Conservation (phyloP, 2,113 vertebrate species). For the Sebastes schlegelii region DNA sequence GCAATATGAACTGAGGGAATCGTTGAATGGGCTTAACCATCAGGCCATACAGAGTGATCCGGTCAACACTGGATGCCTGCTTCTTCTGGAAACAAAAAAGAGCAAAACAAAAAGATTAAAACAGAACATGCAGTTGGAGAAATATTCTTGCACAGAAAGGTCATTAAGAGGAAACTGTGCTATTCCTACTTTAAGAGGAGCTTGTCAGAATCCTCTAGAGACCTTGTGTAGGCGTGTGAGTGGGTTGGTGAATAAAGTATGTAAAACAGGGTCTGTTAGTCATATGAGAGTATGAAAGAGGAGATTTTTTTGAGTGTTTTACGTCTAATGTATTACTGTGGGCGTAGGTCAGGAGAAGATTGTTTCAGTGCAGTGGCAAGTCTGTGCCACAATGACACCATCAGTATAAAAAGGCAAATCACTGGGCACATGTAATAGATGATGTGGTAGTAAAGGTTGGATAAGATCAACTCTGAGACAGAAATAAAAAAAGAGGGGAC, state of each 20-base stretch:
- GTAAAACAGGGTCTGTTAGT: constrained; percentile 48
- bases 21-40: constrained; percentile 99
- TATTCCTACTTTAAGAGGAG: constrained; percentile 30
- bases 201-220: constrained; percentile 37
- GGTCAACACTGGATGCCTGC: constrained; percentile 91
- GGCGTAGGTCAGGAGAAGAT: constrained; percentile 41
- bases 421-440: constrained; percentile 4
- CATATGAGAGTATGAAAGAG: constrained; percentile 45
- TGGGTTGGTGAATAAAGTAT: constrained; percentile 56
- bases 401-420: constrained; percentile 14
- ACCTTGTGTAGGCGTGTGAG: constrained; percentile 49
- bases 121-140: not conserved
- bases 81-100: constrained; percentile 84
- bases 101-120: not conserved
- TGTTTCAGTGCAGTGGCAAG: not conserved
- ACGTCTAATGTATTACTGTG: constrained; percentile 46
- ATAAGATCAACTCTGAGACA: constrained; percentile 19
- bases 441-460: not conserved
- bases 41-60: constrained; percentile 94
- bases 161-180: constrained; percentile 24
- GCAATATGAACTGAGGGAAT: constrained; percentile 97
- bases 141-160: constrained; percentile 12
- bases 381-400: constrained; percentile 3
- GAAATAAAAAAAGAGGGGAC: not conserved
- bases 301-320: constrained; percentile 25